A percentile compares a stretch with the other conserved stretches of the same genome.
Evolutionary conservation across 2,797 vertebrate genomes (phyloP).

Genomic region (Gymnoscopelus microlampas): DNA sequence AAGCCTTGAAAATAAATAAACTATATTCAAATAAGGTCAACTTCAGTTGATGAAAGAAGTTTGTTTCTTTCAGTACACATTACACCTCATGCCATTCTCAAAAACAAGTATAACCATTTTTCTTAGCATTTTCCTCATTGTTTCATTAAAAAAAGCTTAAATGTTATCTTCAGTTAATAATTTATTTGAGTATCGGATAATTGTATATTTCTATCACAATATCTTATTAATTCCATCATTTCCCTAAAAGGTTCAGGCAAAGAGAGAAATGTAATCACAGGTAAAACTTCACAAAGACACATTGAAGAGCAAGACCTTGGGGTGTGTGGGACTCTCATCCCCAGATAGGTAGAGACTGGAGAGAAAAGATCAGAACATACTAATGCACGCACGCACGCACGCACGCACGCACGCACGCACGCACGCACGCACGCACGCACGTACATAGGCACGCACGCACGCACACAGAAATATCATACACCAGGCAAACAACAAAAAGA

Average conservation of each 20-base stretch:
- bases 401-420: too few relatives aligned
- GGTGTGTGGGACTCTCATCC: background rate
- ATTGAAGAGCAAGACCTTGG: constrained; percentile 69
- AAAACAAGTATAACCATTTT: constrained; percentile 62
- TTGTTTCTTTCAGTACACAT: constrained; percentile 73
- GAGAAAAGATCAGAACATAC: constrained; percentile 34
- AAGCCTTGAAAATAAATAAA: constrained; percentile 84
- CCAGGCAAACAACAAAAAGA: constrained; percentile 50
- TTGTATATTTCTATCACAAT: constrained; percentile 76
- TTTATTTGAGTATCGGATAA: constrained; percentile 78
- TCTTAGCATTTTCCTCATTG: constrained; percentile 25
- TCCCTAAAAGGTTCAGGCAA: constrained; percentile 79
- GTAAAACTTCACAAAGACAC: constrained; percentile 70
- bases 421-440: too few relatives aligned
- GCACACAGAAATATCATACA: constrained; percentile 54
- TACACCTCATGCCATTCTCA: constrained; percentile 82
- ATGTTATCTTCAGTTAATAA: constrained; percentile 69
- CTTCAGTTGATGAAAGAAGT: constrained; percentile 72
- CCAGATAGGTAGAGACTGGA: constrained; percentile 19
- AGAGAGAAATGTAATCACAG: constrained; percentile 73
- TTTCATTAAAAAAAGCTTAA: constrained; percentile 73
- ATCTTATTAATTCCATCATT: constrained; percentile 71
- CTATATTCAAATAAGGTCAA: constrained; percentile 82
- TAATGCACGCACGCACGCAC: background rate
- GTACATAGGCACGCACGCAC: too few relatives aligned